Conservation (phyloP, 2,888 invertebrate genomes). For the Helleia helle region DNA sequence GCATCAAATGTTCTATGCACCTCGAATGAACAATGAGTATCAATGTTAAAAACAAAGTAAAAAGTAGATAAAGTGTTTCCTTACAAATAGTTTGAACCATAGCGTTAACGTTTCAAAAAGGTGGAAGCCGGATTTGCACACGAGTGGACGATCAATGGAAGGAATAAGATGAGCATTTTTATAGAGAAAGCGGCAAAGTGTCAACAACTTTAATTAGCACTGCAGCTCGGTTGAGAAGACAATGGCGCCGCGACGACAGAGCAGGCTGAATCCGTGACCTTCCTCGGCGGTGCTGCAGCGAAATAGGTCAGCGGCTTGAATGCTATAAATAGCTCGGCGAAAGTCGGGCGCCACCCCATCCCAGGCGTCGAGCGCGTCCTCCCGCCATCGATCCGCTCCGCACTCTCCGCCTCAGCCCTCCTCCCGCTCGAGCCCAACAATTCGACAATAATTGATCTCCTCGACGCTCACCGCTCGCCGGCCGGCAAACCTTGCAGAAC, state of each 20-base stretch:
- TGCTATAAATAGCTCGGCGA: conserved; percentile 72
- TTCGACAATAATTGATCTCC: conserved; percentile 36
- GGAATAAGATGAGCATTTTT: conserved; percentile 32
- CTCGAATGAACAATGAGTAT: too few relatives aligned
- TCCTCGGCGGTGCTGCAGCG: conserved; percentile 66
- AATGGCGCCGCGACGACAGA: conserved; percentile 65
- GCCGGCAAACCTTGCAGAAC: conserved; percentile 17
- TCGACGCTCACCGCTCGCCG: conserved; percentile 14
- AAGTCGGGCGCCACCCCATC: conserved; percentile 68
- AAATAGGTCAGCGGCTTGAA: conserved; percentile 73
- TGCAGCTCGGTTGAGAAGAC: conserved; percentile 64
- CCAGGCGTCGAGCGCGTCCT: conserved; percentile 35
- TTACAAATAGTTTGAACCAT: too few relatives aligned
- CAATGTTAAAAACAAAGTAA: neutral
- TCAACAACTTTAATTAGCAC: conserved; percentile 70
- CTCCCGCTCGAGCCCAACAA: conserved; percentile 29
- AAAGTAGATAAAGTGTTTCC: neutral
- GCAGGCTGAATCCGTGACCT: conserved; percentile 70
- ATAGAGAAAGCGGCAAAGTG: conserved; percentile 44
- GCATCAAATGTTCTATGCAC: too few relatives aligned
- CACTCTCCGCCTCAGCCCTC: conserved; percentile 19
- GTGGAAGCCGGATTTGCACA: too few relatives aligned
- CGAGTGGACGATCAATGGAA: conserved; percentile 13
- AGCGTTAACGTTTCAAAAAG: too few relatives aligned
- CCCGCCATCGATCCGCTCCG: conserved; percentile 31